Evolutionary conservation across 2,113 vertebrate species (phyloP), one percentile per base, ranked within the genome.

Genomic region (Arvicanthis niloticus): DNA sequence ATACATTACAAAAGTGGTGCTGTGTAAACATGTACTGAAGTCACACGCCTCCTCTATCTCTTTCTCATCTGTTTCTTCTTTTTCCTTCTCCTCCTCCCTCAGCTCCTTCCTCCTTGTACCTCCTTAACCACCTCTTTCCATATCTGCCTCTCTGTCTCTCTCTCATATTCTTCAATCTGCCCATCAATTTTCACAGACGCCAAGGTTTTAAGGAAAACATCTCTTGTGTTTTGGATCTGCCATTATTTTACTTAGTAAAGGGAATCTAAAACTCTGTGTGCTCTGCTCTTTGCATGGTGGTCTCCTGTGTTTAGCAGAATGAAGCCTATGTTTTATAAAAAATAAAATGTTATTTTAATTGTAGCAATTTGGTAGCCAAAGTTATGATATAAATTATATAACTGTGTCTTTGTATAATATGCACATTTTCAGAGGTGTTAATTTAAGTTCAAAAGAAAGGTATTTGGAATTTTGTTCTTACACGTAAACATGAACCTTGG

Each of bases 261-360:
- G 65, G 1, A 80, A 3, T 65, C 21, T 72, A 76, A 92, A 84
- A 53, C 2, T 53, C 53, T 65, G 10, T 15, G 45, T 11, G 3
- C 5, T 84, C 10, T 75, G 29, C 12, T 68, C 24, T 82, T n/a
- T 78, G 77, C 22, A 31, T 62, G 40, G 34, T 72, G 67, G 21
- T 86, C 26, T 7, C 78, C n/a, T 88, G 26, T 37, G 6, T 82
- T 85, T 70, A 88, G 22, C 65, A 34, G 3, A 67, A 90, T 75
- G 37, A 58, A 53, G 42, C 9, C 24, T 68, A 93, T n/a, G 22
- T 68, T 5, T 73, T 70, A 72, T 75, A 34, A 93, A 31, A 88
- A 86, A 88, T 60, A 95, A 84, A 73, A 70, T 81, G 67, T 26
- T 85, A 42, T 53, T 86, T 85, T 37, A 92, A 4, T 76, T 77